A percentile compares a stretch with the other conserved stretches of the same genome.
Conservation (phyloP, 2,113 vertebrate species). For the Neodon shergylaensis region DNA sequence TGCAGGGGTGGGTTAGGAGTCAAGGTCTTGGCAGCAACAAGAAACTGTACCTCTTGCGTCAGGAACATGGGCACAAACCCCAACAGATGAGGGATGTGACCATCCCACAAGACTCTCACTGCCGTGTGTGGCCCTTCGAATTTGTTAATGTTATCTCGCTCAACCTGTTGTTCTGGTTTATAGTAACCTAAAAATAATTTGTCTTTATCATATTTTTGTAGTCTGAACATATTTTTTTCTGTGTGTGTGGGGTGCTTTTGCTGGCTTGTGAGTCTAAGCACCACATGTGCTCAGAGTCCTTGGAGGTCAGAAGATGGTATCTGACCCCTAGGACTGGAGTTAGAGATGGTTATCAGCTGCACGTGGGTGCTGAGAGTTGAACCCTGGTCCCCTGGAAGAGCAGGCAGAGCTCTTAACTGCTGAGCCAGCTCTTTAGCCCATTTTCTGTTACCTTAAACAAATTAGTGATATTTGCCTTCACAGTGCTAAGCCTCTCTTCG, state of each 20-base stretch:
- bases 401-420: background rate
- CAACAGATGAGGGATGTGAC: background rate
- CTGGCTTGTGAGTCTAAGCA: background rate
- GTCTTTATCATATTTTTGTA: background rate
- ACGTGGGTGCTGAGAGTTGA: background rate
- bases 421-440: background rate
- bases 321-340: background rate
- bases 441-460: background rate
- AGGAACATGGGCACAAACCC: background rate
- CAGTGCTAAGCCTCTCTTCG: background rate
- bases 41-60: no score
- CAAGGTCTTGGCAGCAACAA: background rate
- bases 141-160: fast-evolving
- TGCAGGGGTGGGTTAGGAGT: background rate
- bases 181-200: fast-evolving
- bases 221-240: background rate
- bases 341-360: background rate
- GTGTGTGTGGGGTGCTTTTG: background rate
- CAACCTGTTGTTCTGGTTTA: fast-evolving
- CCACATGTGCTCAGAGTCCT: background rate
- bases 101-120: no score
- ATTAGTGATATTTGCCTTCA: background rate
- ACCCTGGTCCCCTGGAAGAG: background rate
- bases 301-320: background rate
- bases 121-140: background rate